These are phyloP conservation scores for Crax fasciolata DNA, from an alignment of 2,797 vertebrate genomes.

Conservation along the genomic window DNA sequence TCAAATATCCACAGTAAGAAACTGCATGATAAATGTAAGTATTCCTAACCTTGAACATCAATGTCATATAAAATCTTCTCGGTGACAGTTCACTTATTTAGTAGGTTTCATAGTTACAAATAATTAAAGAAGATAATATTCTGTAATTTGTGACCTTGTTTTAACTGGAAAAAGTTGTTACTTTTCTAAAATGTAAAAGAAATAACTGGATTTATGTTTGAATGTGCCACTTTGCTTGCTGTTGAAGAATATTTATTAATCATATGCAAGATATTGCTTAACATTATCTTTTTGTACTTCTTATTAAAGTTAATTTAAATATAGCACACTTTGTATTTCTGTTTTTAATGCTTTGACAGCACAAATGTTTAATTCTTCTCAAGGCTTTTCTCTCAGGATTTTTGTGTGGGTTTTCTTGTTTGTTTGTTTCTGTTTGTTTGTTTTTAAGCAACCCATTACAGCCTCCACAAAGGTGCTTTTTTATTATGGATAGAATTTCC, in stretches of 20 bases:
- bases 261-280: slow-evolving; percentile 80
- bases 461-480: slow-evolving; percentile 12
- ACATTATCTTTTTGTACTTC: slow-evolving; percentile 84
- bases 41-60: slow-evolving; percentile 70
- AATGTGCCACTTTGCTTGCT: slow-evolving; percentile 82
- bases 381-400: background rate
- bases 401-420: background rate
- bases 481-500: slow-evolving; percentile 34
- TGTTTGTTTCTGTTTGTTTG: background rate
- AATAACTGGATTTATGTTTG: slow-evolving; percentile 77
- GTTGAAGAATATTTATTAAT: slow-evolving; percentile 79
- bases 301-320: slow-evolving; percentile 87
- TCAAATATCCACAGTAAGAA: slow-evolving; percentile 68
- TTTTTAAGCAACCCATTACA: slow-evolving; percentile 26
- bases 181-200: slow-evolving; percentile 81
- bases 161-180: slow-evolving; percentile 78
- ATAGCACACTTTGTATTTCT: slow-evolving; percentile 64
- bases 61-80: slow-evolving; percentile 54
- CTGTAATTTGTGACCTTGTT: slow-evolving; percentile 85
- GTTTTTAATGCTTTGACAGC: slow-evolving; percentile 40
- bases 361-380: slow-evolving; percentile 11
- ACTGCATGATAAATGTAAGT: slow-evolving; percentile 66
- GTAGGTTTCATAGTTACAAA: slow-evolving; percentile 73
- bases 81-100: slow-evolving; percentile 70
- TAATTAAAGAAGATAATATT: slow-evolving; percentile 74